Percentiles rank a stretch among this genome's conserved stretches.
phyloP scores from a whole-genome alignment of 2,888 invertebrate species.

The Gandaritis pyraliata region DNA sequence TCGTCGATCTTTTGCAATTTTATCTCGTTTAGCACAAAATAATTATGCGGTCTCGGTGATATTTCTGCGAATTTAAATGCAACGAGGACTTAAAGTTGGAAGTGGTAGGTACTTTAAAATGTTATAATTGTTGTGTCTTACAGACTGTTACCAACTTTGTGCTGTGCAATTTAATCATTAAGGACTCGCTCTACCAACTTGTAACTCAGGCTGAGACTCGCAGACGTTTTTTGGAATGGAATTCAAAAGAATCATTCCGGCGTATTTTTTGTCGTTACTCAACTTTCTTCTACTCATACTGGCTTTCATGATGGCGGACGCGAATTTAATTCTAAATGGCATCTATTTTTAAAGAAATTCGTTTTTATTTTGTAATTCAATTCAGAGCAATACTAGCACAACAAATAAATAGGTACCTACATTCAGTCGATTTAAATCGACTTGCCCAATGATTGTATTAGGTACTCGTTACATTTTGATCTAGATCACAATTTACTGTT shows the following conservation, averaged over 20 bases:
- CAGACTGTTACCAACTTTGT: constrained; percentile 44
- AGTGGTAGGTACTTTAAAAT: constrained; percentile 44
- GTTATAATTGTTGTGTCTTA: constrained; percentile 48
- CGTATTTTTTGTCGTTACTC: not conserved
- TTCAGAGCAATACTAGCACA: constrained; percentile 1
- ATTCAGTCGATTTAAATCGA: constrained; percentile 5
- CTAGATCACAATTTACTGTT: constrained; percentile 26
- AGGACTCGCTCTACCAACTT: constrained; percentile 44
- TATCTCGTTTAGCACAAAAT: constrained; percentile 10
- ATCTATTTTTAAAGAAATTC: too few relatives aligned
- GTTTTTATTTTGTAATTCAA: not conserved
- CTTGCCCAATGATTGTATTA: constrained; percentile 16
- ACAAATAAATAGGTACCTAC: not conserved
- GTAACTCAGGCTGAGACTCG: constrained; percentile 14
- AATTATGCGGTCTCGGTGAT: constrained; percentile 3
- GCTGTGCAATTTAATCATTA: constrained; percentile 51
- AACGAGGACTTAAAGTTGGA: constrained; percentile 37
- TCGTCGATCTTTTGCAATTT: not conserved
- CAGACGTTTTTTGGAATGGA: constrained; percentile 8
- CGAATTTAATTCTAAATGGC: too few relatives aligned
- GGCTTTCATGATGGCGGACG: not conserved
- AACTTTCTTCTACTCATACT: not conserved
- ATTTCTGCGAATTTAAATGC: constrained; percentile 17
- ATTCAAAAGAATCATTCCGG: not conserved
- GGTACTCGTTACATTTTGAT: not conserved